A percentile compares a stretch with the other conserved stretches of the same genome.
phyloP scores from a whole-genome alignment of 2,888 invertebrate species.

The Polymixis flavicincta region DNA sequence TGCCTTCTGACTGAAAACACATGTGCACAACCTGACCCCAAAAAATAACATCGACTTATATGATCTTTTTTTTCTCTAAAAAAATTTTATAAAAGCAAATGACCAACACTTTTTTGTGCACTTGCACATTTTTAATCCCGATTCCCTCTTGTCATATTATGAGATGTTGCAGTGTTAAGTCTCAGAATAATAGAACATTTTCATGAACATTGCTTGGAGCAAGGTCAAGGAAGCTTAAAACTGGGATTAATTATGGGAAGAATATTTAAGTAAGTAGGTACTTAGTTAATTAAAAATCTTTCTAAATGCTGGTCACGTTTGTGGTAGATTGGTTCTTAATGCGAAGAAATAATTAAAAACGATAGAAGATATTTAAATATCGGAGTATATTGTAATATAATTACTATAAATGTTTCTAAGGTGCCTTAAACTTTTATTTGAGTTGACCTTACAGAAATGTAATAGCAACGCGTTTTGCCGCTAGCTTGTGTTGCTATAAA shows the following conservation, averaged over 20 bases:
- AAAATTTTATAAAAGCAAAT: background rate
- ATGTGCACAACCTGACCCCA: background rate
- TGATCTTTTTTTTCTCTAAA: no score
- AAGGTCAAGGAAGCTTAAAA: slow-evolving; percentile 30
- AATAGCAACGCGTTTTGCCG: slow-evolving; percentile 37
- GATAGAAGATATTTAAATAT: slow-evolving; percentile 6
- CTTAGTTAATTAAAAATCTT: slow-evolving; percentile 37
- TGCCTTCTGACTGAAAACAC: background rate
- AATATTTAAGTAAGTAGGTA: slow-evolving; percentile 25
- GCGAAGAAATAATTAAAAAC: slow-evolving; percentile 25
- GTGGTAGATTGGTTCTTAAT: slow-evolving; percentile 9
- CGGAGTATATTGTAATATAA: slow-evolving; percentile 1
- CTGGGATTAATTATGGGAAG: slow-evolving; percentile 30
- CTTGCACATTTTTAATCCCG: background rate
- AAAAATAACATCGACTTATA: background rate
- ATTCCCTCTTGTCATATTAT: background rate
- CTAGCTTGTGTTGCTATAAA: slow-evolving; percentile 4
- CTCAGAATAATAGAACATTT: slow-evolving; percentile 4
- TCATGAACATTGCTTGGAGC: background rate
- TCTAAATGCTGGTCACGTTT: slow-evolving; percentile 36
- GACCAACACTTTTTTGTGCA: background rate
- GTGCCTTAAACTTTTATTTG: background rate
- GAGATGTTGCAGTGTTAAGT: background rate
- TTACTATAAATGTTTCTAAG: background rate
- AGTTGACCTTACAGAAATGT: slow-evolving; percentile 21